These are phyloP conservation scores for Heliothis subflexa DNA, from an alignment of 1,140 invertebrate species.

Conservation along the genomic window DNA sequence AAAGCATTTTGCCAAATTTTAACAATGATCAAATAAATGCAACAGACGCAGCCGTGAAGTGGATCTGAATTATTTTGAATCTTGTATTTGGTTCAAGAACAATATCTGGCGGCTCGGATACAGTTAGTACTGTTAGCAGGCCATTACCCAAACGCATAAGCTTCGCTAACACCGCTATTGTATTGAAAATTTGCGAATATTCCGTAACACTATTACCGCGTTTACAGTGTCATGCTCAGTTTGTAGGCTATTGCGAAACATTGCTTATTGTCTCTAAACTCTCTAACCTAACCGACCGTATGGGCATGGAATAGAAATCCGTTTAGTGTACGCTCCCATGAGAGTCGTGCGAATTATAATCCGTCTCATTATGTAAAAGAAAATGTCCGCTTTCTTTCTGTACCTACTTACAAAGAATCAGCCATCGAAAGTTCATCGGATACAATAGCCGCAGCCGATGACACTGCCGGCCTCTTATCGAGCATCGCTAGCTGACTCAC, in stretches of 20 bases:
- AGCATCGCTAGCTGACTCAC: constrained; percentile 76
- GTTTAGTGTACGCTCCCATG: constrained; percentile 59
- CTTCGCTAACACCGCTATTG: constrained; percentile 37
- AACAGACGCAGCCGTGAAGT: constrained; percentile 5
- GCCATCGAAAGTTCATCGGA: constrained; percentile 74
- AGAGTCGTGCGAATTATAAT: constrained; percentile 72
- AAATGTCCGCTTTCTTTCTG: constrained; percentile 66
- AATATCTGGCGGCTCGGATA: constrained; percentile 26
- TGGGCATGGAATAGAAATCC: constrained; percentile 54
- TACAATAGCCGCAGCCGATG: constrained; percentile 72
- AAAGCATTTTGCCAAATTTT: background rate
- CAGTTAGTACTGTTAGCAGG: constrained; percentile 27
- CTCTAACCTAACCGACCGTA: constrained; percentile 51
- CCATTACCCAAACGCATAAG: constrained; percentile 43
- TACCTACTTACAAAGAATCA: constrained; percentile 54
- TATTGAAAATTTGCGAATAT: constrained; percentile 47
- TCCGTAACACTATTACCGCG: constrained; percentile 51
- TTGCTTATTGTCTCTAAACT: constrained; percentile 55
- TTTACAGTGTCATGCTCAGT: constrained; percentile 57
- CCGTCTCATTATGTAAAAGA: constrained; percentile 73
- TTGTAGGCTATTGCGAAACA: constrained; percentile 57
- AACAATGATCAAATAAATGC: constrained; percentile 1
- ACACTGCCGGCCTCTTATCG: constrained; percentile 72
- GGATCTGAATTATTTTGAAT: constrained; percentile 6
- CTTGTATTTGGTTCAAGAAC: constrained; percentile 36